Percentiles rank a stretch among this genome's conserved stretches.
Conservation (phyloP, 2,888 invertebrate species). For the Ichneumoninae sp. region DNA sequence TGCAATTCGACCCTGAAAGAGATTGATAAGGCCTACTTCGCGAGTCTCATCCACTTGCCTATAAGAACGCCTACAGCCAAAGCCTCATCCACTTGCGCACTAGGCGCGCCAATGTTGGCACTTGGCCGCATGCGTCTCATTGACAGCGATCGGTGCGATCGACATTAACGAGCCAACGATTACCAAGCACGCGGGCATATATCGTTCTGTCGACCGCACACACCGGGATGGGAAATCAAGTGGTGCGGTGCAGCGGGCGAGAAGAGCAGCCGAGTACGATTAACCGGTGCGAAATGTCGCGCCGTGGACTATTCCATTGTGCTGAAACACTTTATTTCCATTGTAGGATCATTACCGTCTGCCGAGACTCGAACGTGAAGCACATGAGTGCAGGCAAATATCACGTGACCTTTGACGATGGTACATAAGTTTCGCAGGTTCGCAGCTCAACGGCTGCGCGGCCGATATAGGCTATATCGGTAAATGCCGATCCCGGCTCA, state of each 20-base stretch:
- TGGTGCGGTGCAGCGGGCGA: background rate
- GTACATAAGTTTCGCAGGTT: conserved; percentile 34
- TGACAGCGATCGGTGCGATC: conserved; percentile 3
- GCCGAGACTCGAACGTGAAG: background rate
- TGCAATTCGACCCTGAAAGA: background rate
- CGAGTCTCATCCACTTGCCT: background rate
- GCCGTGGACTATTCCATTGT: conserved; percentile 29
- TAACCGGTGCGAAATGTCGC: conserved; percentile 17
- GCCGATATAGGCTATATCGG: conserved; percentile 4
- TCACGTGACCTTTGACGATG: conserved; percentile 39
- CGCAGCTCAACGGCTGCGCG: background rate
- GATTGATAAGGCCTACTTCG: background rate
- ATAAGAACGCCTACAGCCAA: background rate
- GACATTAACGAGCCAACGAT: background rate
- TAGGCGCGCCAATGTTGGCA: background rate
- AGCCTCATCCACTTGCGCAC: background rate
- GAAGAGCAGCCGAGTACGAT: background rate
- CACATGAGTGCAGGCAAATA: conserved; percentile 26
- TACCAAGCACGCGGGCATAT: background rate
- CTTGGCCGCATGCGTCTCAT: conserved; percentile 11
- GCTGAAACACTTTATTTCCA: conserved; percentile 30
- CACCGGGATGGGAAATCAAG: background rate
- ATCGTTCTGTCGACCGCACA: background rate
- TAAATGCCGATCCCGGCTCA: conserved; percentile 37
- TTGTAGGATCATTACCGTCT: conserved; percentile 29